Evolutionary conservation across 2,113 vertebrate species (phyloP).

Genomic region (Aptenodytes forsteri): DNA sequence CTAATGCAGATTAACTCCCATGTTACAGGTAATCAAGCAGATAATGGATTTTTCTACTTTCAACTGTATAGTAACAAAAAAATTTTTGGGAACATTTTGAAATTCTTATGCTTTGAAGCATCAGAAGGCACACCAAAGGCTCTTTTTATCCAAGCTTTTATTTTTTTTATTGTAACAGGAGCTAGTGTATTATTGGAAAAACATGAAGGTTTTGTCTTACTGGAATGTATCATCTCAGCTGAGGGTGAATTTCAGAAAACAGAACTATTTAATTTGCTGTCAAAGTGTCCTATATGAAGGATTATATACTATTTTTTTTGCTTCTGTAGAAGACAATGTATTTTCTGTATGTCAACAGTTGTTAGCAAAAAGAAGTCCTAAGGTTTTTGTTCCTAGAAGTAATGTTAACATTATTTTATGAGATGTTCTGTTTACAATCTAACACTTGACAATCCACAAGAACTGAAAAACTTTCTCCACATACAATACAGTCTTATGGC

Average conservation of each 20-base stretch:
- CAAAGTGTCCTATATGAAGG: background rate
- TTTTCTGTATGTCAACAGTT: background rate
- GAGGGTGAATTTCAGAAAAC: background rate
- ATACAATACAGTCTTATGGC: background rate
- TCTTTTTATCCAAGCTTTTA: background rate
- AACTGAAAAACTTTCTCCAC: background rate
- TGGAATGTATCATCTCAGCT: background rate
- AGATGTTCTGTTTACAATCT: background rate
- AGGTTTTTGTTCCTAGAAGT: background rate
- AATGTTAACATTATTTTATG: background rate
- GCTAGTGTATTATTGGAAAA: background rate
- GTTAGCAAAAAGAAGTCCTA: background rate
- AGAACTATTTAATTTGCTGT: background rate
- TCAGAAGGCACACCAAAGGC: background rate
- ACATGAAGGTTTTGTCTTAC: background rate
- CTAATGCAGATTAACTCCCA: background rate
- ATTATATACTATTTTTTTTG: background rate
- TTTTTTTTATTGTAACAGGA: background rate
- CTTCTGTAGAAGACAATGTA: background rate
- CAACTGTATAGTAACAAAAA: background rate
- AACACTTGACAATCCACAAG: background rate
- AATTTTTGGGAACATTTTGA: background rate
- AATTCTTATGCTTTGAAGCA: background rate
- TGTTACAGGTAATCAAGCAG: background rate
- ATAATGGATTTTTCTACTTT: background rate